Percentiles rank a stretch among this genome's conserved stretches.
Conservation (phyloP, 2,113 vertebrate genomes). For the Lepisosteus osseus region DNA sequence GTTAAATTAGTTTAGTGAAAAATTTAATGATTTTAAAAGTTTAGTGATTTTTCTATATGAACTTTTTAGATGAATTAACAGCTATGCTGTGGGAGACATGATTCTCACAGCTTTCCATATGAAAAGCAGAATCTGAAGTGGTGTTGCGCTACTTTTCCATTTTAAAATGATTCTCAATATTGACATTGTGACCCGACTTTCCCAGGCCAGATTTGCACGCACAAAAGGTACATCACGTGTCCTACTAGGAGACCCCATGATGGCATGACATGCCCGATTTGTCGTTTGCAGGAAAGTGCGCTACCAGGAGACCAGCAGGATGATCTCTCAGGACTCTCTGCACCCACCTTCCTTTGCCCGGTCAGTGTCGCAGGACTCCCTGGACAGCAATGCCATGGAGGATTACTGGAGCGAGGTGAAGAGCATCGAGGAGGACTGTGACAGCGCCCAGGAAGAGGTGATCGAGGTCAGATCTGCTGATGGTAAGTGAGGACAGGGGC, state of each 20-base stretch:
- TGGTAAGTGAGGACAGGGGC: constrained; percentile 52
- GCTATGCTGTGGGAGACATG: too few species aligned
- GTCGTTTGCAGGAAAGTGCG: constrained; percentile 56
- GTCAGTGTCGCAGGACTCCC: constrained; percentile 66
- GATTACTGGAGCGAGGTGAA: constrained; percentile 83
- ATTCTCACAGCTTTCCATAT: too few species aligned
- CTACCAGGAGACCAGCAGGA: constrained; percentile 70
- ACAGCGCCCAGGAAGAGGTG: constrained; percentile 57
- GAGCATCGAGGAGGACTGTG: constrained; percentile 69
- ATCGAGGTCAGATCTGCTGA: constrained; percentile 70
- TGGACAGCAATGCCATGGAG: constrained; percentile 78
- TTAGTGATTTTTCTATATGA: too few species aligned
- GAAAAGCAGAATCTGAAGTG: too few species aligned
- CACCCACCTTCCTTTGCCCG: constrained; percentile 59
- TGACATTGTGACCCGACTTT: too few species aligned
- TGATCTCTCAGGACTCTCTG: constrained; percentile 70
- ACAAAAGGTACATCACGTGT: not conserved
- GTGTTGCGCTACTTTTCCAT: too few species aligned
- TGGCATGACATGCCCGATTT: not conserved
- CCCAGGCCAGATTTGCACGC: too few species aligned
- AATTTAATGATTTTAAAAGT: too few species aligned
- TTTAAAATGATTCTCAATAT: too few species aligned
- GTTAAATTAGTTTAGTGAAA: too few species aligned
- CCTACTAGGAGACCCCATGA: not conserved
- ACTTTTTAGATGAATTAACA: too few species aligned